These are phyloP conservation scores for Danio jaintianensis DNA, from an alignment of 2,797 vertebrate species.

Conservation along the genomic window DNA sequence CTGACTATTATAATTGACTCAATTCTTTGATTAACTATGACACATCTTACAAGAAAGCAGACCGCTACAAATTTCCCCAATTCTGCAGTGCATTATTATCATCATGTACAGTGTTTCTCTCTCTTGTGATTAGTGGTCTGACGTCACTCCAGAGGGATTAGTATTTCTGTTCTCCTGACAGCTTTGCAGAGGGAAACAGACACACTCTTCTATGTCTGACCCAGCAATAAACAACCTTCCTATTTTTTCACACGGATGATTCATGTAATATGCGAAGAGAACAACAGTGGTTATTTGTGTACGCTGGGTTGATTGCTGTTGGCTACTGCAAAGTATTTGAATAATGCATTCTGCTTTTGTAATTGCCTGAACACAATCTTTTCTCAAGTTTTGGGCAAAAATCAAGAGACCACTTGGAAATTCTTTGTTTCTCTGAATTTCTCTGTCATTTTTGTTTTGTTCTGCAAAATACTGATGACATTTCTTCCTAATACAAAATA, in stretches of 20 bases:
- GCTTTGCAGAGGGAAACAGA: constrained; percentile 3
- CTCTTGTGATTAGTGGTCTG: neutral
- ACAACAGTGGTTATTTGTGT: too few species aligned
- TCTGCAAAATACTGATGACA: too few species aligned
- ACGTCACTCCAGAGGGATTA: constrained; percentile 21
- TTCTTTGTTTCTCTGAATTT: too few species aligned
- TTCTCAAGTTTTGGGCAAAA: too few species aligned
- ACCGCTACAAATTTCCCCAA: neutral
- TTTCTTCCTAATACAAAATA: too few species aligned
- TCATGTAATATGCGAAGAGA: neutral
- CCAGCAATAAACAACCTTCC: neutral
- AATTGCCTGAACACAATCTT: too few species aligned
- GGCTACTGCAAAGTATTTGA: too few species aligned
- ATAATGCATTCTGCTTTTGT: too few species aligned
- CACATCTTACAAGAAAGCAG: neutral
- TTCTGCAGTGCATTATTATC: constrained; percentile 1
- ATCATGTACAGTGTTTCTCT: neutral
- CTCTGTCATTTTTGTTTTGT: too few species aligned
- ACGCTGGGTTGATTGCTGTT: too few species aligned
- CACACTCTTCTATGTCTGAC: neutral
- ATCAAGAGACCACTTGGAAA: too few species aligned
- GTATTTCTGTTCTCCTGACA: constrained; percentile 17
- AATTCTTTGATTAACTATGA: neutral
- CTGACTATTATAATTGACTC: neutral
- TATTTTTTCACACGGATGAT: neutral